These are phyloP conservation scores for Vespertilio murinus DNA, from an alignment of 2,797 vertebrate genomes.

Conservation along the genomic window DNA sequence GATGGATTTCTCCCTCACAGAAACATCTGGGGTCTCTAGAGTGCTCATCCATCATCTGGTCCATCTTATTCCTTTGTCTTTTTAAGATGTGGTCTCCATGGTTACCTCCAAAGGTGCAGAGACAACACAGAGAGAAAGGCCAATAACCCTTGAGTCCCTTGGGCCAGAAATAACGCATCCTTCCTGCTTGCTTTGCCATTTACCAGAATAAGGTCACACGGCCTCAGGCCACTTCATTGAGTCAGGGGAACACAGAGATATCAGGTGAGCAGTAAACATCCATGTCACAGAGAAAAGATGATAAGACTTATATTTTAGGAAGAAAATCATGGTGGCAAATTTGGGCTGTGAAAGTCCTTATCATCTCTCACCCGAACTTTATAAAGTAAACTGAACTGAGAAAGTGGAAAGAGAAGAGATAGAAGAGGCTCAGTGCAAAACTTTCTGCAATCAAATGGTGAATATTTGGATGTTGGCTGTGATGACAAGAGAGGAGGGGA, in stretches of 20 bases:
- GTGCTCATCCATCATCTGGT: background rate
- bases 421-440: background rate
- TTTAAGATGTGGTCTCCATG: background rate
- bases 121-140: background rate
- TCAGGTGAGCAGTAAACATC: background rate
- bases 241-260: background rate
- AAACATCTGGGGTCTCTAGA: background rate
- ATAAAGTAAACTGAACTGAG: background rate
- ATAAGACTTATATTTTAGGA: background rate
- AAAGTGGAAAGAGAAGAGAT: background rate
- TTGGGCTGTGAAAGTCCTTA: background rate
- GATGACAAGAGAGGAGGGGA: background rate
- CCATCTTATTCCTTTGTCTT: background rate
- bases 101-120: background rate
- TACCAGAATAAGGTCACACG: background rate
- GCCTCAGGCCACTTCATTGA: background rate
- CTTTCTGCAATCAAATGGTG: background rate
- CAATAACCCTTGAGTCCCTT: background rate
- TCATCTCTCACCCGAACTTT: background rate
- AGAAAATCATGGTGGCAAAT: background rate
- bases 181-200: background rate
- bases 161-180: background rate
- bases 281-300: background rate
- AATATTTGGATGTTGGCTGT: background rate
- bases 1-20: background rate